Evolutionary conservation across 2,888 invertebrate species (phyloP).

Genomic region (Rotaria magnacalcarata): DNA sequence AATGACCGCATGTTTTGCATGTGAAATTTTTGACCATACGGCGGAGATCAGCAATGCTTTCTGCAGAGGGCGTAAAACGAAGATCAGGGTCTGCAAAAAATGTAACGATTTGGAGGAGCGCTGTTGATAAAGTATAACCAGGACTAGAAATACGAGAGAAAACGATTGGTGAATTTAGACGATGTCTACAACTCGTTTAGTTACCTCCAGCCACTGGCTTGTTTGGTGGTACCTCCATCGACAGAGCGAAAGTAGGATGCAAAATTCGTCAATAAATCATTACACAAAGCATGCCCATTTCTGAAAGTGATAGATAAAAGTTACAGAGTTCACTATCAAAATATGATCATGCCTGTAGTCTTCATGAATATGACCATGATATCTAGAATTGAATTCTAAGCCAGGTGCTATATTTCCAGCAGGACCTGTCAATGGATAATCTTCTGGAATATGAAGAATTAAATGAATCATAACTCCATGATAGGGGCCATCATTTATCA

Average conservation of each 20-base stretch:
- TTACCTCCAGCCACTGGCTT: conserved; percentile 4
- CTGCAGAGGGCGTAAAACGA: rapidly evolving
- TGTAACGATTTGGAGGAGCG: neutral
- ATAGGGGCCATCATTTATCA: conserved; percentile 21
- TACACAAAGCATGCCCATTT: conserved; percentile 6
- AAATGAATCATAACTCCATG: conserved; percentile 2
- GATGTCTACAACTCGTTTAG: neutral
- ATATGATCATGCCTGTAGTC: neutral
- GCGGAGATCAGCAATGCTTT: neutral
- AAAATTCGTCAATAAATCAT: neutral
- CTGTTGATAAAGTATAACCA: conserved; percentile 20
- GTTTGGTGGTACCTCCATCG: neutral
- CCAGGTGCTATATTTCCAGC: conserved; percentile 18
- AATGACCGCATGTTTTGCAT: neutral
- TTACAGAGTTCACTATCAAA: neutral
- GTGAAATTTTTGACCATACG: neutral
- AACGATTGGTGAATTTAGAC: too few species aligned
- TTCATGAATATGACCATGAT: neutral
- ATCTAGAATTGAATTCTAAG: neutral
- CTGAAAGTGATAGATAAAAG: neutral
- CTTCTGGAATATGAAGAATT: conserved; percentile 7
- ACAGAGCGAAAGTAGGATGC: neutral
- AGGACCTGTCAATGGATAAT: conserved; percentile 6
- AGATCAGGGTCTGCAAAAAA: conserved; percentile 16
- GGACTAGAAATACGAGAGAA: neutral